phyloP scores from a whole-genome alignment of 2,888 invertebrate species.

The Cepaea hortensis region DNA sequence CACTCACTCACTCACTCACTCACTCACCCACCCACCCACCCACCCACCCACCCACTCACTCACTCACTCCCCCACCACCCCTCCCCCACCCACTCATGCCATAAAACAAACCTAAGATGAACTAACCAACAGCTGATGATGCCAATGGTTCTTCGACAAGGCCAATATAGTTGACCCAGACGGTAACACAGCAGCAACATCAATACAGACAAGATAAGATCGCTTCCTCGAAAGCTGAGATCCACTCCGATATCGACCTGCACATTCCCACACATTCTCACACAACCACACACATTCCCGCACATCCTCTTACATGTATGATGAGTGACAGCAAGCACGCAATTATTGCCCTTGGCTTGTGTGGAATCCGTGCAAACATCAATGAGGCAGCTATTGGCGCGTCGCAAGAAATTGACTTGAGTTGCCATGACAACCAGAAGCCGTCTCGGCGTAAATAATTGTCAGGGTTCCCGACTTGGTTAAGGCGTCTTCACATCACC shows the following conservation, averaged over 20 bases:
- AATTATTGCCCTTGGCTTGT: not conserved
- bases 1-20: too few species aligned
- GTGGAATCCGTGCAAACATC: constrained; percentile 11
- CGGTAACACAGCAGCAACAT: not conserved
- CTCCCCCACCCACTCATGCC: too few species aligned
- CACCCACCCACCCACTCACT: too few species aligned
- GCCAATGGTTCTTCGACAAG: too few species aligned
- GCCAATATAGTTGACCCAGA: too few species aligned
- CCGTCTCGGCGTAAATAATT: constrained; percentile 14
- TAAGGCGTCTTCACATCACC: not conserved
- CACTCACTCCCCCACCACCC: too few species aligned
- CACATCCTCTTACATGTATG: too few species aligned
- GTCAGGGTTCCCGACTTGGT: not conserved
- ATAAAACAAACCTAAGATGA: too few species aligned
- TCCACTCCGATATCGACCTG: not conserved
- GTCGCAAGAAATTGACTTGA: constrained; percentile 24
- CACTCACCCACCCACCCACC: too few species aligned
- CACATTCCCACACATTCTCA: not conserved
- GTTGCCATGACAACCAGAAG: constrained; percentile 39
- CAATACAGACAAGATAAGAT: not conserved
- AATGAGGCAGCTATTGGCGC: not conserved
- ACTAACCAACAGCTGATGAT: too few species aligned
- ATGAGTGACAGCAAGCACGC: not conserved
- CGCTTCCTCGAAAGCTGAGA: not conserved
- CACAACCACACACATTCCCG: not conserved